A percentile compares a stretch with the other conserved stretches of the same genome.
Conservation (phyloP, 2,888 invertebrate species). For the Lasioglossum morio region DNA sequence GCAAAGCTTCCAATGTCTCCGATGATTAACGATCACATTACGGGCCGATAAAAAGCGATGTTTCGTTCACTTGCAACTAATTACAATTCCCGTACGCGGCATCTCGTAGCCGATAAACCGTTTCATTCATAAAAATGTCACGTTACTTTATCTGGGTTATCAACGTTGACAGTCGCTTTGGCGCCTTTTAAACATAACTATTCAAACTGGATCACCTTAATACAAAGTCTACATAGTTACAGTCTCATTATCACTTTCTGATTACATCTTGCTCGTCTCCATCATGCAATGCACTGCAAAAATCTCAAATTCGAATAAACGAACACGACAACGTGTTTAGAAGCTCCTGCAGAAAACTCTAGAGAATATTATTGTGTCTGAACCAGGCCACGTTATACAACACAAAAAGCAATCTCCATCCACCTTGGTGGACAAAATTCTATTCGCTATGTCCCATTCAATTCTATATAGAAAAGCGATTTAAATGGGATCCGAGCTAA, state of each 20-base stretch:
- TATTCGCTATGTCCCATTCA: background rate
- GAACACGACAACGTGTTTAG: background rate
- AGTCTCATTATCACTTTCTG: background rate
- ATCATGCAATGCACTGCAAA: background rate
- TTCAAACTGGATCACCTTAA: conserved; percentile 38
- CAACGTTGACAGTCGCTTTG: conserved; percentile 16
- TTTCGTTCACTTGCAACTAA: background rate
- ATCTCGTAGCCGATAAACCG: conserved; percentile 11
- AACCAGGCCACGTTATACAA: conserved; percentile 7
- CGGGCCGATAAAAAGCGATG: background rate
- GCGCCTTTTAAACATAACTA: conserved; percentile 45
- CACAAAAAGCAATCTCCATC: background rate
- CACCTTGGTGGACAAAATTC: background rate
- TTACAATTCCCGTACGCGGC: background rate
- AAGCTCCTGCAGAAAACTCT: background rate
- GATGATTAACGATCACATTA: background rate
- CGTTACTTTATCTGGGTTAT: conserved; percentile 22
- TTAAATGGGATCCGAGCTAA: background rate
- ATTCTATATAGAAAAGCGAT: background rate
- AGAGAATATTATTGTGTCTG: background rate
- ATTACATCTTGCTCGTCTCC: background rate
- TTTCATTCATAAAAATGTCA: conserved; percentile 31
- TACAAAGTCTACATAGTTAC: conserved; percentile 25
- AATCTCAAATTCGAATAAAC: background rate
- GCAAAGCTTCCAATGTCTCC: background rate